A percentile compares a stretch with the other conserved stretches of the same genome.
phyloP scores from a whole-genome alignment of 2,113 vertebrate genomes.

The Recurvirostra avosetta region DNA sequence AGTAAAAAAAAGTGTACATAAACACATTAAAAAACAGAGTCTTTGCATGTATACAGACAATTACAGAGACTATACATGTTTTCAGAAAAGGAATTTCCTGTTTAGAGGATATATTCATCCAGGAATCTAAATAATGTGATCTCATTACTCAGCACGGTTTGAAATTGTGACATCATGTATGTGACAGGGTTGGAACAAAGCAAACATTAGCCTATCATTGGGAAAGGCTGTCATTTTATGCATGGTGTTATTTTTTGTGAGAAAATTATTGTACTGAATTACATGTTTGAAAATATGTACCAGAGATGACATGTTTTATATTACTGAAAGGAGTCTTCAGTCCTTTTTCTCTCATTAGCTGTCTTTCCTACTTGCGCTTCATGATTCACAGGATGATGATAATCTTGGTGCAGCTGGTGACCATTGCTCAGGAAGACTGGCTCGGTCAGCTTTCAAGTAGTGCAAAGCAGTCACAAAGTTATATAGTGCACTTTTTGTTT shows the following conservation, averaged over 20 bases:
- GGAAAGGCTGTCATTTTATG: background rate
- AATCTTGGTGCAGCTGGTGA: background rate
- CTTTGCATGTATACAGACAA: background rate
- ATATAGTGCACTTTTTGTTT: too few species aligned
- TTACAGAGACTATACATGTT: background rate
- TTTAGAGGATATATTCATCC: background rate
- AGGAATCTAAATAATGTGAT: background rate
- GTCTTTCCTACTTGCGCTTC: background rate
- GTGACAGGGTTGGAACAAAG: background rate
- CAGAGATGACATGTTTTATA: background rate
- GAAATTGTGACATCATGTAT: background rate
- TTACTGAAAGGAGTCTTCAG: background rate
- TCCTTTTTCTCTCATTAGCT: background rate
- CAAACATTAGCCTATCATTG: background rate
- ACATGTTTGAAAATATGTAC: background rate
- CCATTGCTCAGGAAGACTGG: background rate
- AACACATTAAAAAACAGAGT: background rate
- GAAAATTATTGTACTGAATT: background rate
- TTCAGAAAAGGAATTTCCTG: background rate
- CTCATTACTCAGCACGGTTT: background rate
- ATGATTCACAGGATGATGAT: background rate
- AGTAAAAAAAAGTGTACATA: accelerated
- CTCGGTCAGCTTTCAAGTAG: background rate
- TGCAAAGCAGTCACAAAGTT: background rate
- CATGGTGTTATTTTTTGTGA: background rate